Percentiles rank a stretch among this genome's conserved stretches.
phyloP scores from a whole-genome alignment of 2,888 invertebrate species.

The Drosophila hamatofila region DNA sequence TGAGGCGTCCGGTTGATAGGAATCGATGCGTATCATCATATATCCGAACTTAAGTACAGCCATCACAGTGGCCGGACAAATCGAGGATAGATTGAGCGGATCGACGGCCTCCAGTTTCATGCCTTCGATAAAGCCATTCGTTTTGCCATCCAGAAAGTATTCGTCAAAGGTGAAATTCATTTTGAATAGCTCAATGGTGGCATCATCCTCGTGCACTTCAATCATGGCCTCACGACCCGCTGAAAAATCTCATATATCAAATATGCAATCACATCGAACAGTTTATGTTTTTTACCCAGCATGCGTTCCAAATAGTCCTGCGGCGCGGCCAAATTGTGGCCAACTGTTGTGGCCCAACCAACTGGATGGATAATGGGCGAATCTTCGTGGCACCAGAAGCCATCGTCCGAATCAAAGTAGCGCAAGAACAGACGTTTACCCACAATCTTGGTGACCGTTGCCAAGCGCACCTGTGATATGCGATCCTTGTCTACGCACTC shows the following conservation, averaged over 20 bases:
- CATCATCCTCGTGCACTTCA: slow-evolving; percentile 90
- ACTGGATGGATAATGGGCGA: slow-evolving; percentile 97
- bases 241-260: slow-evolving; percentile 31
- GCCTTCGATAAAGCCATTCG: slow-evolving; percentile 90
- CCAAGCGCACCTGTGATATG: slow-evolving; percentile 96
- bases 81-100: slow-evolving; percentile 96
- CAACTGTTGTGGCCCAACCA: slow-evolving; percentile 97
- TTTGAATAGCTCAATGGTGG: slow-evolving; percentile 92
- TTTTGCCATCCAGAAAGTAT: slow-evolving; percentile 86
- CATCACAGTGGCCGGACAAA: slow-evolving; percentile 98
- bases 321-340: slow-evolving; percentile 95
- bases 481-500: slow-evolving; percentile 98
- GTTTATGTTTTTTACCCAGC: slow-evolving; percentile 86
- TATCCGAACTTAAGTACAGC: slow-evolving; percentile 96
- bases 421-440: slow-evolving; percentile 96
- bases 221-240: slow-evolving; percentile 85
- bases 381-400: slow-evolving; percentile 99
- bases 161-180: slow-evolving; percentile 87
- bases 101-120: slow-evolving; percentile 99
- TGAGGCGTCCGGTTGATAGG: slow-evolving; percentile 93
- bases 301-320: slow-evolving; percentile 91
- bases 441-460: slow-evolving; percentile 94
- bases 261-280: background rate
- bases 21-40: slow-evolving; percentile 98
- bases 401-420: slow-evolving; percentile 94